Conservation (phyloP, 2,888 invertebrate genomes). For the Neoscelio sp. region DNA sequence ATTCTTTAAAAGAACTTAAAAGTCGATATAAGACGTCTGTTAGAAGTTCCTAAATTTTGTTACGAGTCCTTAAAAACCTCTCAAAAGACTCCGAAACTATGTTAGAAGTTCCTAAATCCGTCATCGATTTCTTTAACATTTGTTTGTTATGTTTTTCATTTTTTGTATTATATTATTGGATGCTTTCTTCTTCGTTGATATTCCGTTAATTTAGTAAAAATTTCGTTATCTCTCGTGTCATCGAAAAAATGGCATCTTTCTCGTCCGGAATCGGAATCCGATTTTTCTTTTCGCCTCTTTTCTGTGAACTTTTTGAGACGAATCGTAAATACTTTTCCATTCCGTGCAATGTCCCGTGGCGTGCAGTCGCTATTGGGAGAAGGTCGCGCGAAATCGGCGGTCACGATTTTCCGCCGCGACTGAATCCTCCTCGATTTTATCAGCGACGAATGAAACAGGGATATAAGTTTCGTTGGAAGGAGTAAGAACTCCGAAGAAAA, state of each 20-base stretch:
- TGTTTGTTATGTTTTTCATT: too few relatives aligned
- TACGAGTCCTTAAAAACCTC: too few relatives aligned
- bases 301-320: neutral
- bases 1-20: too few relatives aligned
- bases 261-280: neutral
- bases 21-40: too few relatives aligned
- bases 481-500: conserved; percentile 42
- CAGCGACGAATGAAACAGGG: conserved; percentile 56
- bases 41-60: too few relatives aligned
- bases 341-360: conserved; percentile 45
- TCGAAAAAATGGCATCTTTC: neutral
- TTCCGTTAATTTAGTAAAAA: neutral
- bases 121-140: too few relatives aligned
- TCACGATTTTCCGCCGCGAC: conserved; percentile 55
- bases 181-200: neutral
- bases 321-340: conserved; percentile 49
- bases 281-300: neutral
- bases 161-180: too few relatives aligned
- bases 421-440: conserved; percentile 57
- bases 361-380: conserved; percentile 23
- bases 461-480: conserved; percentile 56
- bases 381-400: conserved; percentile 49
- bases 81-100: too few relatives aligned
- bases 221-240: neutral
- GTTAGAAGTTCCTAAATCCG: too few relatives aligned